Percentiles rank a stretch among this genome's conserved stretches.
phyloP scores from a whole-genome alignment of 1,140 invertebrate species.

The Nasonia longicornis region DNA sequence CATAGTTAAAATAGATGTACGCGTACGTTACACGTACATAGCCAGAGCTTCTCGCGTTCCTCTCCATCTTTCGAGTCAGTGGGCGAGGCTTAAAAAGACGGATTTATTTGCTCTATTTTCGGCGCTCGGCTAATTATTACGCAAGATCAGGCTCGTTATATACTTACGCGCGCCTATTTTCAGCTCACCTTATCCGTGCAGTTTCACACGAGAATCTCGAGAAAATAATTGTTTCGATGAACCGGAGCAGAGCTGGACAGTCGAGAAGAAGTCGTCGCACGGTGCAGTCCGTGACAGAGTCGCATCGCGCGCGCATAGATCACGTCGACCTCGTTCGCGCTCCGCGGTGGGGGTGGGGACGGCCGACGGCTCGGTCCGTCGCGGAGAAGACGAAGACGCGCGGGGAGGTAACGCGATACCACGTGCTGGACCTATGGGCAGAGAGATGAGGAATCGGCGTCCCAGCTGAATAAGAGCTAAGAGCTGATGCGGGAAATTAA shows the following conservation, averaged over 20 bases:
- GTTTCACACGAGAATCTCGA: neutral
- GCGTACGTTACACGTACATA: neutral
- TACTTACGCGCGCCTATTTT: too few species aligned
- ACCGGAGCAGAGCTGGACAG: too few species aligned
- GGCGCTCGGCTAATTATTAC: too few species aligned
- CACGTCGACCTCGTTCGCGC: constrained; percentile 56
- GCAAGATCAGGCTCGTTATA: too few species aligned
- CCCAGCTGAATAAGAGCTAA: constrained; percentile 17
- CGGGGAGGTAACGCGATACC: constrained; percentile 22
- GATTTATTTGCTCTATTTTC: neutral
- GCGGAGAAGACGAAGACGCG: constrained; percentile 42
- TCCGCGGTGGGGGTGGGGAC: constrained; percentile 1
- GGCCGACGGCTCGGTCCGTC: constrained; percentile 13
- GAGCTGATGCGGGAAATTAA: constrained; percentile 19
- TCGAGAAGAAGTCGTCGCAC: too few species aligned
- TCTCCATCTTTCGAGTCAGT: too few species aligned
- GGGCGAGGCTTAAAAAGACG: constrained; percentile 1
- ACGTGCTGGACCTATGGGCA: neutral
- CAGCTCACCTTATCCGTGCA: too few species aligned
- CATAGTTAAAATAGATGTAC: constrained; percentile 9
- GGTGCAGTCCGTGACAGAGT: constrained; percentile 52
- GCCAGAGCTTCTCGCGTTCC: too few species aligned
- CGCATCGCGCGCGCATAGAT: constrained; percentile 57
- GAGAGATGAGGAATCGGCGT: constrained; percentile 25
- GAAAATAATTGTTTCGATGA: too few species aligned